Conservation (phyloP, 2,113 vertebrate genomes). For the Epinephelus fuscoguttatus region DNA sequence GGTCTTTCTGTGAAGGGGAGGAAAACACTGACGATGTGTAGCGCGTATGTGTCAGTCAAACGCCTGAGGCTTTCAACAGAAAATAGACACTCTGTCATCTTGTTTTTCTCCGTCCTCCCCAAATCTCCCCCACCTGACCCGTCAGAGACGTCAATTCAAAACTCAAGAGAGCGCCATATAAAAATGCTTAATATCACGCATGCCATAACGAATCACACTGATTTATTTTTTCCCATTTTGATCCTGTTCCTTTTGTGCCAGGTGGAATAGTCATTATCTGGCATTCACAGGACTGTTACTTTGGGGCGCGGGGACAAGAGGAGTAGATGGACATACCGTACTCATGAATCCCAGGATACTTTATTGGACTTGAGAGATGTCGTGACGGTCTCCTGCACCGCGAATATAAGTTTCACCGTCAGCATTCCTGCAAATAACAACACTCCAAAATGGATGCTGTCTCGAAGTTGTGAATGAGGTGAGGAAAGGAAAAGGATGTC, state of each 20-base stretch:
- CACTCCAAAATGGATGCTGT: slow-evolving; percentile 2
- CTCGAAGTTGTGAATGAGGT: slow-evolving; percentile 4
- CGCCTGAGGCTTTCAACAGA: slow-evolving; percentile 5
- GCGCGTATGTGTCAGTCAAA: slow-evolving; percentile 63
- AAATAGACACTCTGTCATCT: slow-evolving; percentile 42
- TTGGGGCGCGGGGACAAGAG: slow-evolving; percentile 29
- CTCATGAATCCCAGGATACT: slow-evolving; percentile 55
- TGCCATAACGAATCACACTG: slow-evolving; percentile 25
- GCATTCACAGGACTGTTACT: slow-evolving; percentile 25
- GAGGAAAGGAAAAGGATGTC: slow-evolving; percentile 9
- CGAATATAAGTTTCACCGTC: slow-evolving; percentile 43
- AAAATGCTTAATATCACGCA: slow-evolving; percentile 28
- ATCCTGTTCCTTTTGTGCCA: slow-evolving; percentile 52
- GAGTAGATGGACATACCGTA: slow-evolving; percentile 59
- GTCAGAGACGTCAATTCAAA: slow-evolving; percentile 26
- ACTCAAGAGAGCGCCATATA: slow-evolving; percentile 22
- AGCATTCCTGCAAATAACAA: slow-evolving; percentile 23
- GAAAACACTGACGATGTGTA: slow-evolving; percentile 17
- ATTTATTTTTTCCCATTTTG: slow-evolving; percentile 52
- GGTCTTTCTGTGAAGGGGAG: slow-evolving; percentile 22
- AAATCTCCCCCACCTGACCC: slow-evolving; percentile 25
- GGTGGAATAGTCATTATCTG: slow-evolving; percentile 75
- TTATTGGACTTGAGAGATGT: slow-evolving; percentile 60
- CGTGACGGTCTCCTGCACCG: slow-evolving; percentile 36
- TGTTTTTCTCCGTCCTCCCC: slow-evolving; percentile 25